A percentile compares a stretch with the other conserved stretches of the same genome.
Evolutionary conservation across 2,797 vertebrate species (phyloP).

Genomic region (Glossophaga mutica): DNA sequence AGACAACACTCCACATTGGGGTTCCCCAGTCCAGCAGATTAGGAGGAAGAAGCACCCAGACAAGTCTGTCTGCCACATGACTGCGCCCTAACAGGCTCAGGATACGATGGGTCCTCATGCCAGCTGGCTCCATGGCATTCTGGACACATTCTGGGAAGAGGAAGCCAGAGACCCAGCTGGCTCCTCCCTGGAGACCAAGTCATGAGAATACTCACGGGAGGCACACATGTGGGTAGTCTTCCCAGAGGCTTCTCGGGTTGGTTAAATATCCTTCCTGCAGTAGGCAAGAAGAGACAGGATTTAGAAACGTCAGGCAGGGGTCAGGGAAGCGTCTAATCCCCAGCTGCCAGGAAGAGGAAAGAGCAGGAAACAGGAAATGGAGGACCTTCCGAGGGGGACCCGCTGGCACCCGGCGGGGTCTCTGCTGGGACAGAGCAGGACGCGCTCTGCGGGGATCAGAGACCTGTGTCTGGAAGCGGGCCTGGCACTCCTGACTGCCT

Average conservation of each 20-base stretch:
- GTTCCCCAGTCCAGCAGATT: not conserved
- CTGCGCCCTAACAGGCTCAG: rapidly evolving
- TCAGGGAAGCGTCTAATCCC: not conserved
- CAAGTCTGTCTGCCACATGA: not conserved
- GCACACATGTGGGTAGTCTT: conserved; percentile 96
- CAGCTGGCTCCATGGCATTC: not conserved
- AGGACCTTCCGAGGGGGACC: not conserved
- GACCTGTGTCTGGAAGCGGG: not conserved
- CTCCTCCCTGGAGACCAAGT: not conserved
- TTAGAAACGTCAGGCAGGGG: not conserved
- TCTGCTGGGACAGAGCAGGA: rapidly evolving
- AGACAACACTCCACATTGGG: not conserved
- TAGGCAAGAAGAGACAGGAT: conserved; percentile 27
- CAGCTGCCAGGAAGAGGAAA: not conserved
- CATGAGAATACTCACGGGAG: conserved; percentile 88
- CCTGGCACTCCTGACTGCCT: not conserved
- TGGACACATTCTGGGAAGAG: not conserved
- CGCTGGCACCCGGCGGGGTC: not conserved
- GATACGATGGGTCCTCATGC: rapidly evolving
- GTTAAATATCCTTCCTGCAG: conserved; percentile 94
- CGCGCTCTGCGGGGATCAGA: not conserved
- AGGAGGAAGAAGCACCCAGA: not conserved
- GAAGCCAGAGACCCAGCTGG: not conserved
- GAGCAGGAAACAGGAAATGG: not conserved
- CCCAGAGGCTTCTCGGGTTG: conserved; percentile 96